phyloP scores from a whole-genome alignment of 2,888 invertebrate species.

The Cataglyphis albicans region DNA sequence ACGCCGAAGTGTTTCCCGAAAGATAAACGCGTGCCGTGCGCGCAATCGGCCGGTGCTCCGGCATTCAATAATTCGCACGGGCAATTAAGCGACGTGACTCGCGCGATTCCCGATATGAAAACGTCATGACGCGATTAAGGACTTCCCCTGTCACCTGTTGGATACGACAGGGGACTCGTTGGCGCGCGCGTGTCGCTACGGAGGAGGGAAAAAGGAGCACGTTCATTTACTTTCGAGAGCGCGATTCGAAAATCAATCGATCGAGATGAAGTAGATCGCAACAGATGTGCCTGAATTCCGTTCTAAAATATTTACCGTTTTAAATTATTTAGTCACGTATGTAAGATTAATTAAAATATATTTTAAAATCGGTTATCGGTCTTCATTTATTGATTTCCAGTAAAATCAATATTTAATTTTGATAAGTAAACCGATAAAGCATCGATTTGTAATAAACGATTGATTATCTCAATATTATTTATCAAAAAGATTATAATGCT shows the following conservation, averaged over 20 bases:
- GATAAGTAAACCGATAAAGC: not conserved
- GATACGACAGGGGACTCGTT: conserved; percentile 69
- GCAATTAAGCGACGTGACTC: conserved; percentile 85
- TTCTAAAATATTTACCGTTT: not conserved
- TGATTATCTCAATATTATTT: not conserved
- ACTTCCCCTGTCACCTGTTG: conserved; percentile 77
- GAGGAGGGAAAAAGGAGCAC: conserved; percentile 2
- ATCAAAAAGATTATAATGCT: not conserved
- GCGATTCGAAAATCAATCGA: conserved; percentile 45
- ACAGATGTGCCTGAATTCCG: not conserved
- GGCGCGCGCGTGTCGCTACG: conserved; percentile 62
- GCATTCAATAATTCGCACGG: conserved; percentile 73
- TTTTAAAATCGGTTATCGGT: not conserved
- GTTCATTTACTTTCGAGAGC: conserved; percentile 40
- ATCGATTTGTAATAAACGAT: not conserved
- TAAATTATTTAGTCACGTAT: not conserved
- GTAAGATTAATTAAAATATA: not conserved
- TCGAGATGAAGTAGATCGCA: not conserved
- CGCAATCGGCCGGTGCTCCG: conserved; percentile 53
- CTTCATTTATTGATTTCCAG: not conserved
- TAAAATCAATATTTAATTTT: conserved; percentile 20
- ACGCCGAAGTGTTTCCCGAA: conserved; percentile 70
- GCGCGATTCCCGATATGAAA: conserved; percentile 77
- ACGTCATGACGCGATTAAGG: conserved; percentile 78
- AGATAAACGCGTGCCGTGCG: conserved; percentile 70